phyloP scores from a whole-genome alignment of 2,888 invertebrate genomes.

The Strigamia maritima region DNA sequence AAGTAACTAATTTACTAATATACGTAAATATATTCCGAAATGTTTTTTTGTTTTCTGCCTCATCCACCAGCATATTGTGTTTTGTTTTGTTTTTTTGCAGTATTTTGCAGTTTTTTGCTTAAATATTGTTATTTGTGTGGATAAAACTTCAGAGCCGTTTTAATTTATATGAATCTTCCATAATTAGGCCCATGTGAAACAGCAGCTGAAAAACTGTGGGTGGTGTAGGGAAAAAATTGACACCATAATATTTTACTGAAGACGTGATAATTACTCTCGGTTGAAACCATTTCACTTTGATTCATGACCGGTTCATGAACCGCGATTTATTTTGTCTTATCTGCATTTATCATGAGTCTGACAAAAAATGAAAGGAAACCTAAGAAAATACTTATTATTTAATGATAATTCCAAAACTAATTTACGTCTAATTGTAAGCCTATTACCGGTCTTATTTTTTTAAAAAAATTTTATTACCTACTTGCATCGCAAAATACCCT shows the following conservation, averaged over 20 bases:
- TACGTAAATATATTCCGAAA: too few species aligned
- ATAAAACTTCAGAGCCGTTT: too few species aligned
- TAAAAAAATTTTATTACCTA: not conserved
- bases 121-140: too few species aligned
- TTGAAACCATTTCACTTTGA: constrained; percentile 10
- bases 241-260: not conserved
- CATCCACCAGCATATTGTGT: too few species aligned
- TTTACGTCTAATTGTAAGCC: not conserved
- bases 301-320: constrained; percentile 5
- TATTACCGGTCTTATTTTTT: not conserved
- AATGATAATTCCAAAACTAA: not conserved
- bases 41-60: too few species aligned
- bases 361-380: not conserved
- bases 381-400: not conserved
- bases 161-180: not conserved
- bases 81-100: too few species aligned
- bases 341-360: not conserved
- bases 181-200: not conserved
- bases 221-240: not conserved
- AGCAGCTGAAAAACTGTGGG: not conserved
- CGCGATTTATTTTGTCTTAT: constrained; percentile 15
- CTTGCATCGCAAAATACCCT: not conserved
- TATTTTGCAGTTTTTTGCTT: too few species aligned
- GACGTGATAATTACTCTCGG: constrained; percentile 19
- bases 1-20: too few species aligned